phyloP scores from a whole-genome alignment of 2,888 invertebrate genomes.

The Rapana venosa region DNA sequence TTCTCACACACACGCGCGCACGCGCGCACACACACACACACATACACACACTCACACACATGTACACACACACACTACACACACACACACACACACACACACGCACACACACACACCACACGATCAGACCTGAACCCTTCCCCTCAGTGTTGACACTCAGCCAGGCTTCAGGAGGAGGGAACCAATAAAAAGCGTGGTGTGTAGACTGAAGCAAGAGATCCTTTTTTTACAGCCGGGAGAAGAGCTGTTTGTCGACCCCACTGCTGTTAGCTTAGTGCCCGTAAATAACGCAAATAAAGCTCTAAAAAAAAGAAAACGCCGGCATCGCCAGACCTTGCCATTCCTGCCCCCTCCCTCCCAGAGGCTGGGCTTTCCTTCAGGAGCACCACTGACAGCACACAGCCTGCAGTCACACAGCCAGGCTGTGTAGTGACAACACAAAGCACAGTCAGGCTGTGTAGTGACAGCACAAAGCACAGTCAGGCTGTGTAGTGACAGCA shows the following conservation, averaged over 20 bases:
- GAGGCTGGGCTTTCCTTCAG: not conserved
- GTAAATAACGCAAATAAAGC: constrained; percentile 31
- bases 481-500: too few species aligned
- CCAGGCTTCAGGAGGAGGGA: not conserved
- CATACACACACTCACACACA: not conserved
- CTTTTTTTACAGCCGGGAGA: not conserved
- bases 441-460: too few species aligned
- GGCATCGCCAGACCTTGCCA: not conserved
- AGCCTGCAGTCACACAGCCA: not conserved
- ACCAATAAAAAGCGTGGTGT: not conserved
- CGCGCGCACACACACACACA: constrained; percentile 18
- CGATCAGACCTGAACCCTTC: not conserved
- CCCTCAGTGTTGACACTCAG: not conserved
- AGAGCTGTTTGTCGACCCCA: constrained; percentile 2
- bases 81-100: constrained; percentile 22
- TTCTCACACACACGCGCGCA: not conserved
- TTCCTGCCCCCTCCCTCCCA: not conserved
- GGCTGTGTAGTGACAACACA: too few species aligned
- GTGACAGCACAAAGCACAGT: too few species aligned
- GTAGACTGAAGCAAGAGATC: not conserved
- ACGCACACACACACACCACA: not conserved
- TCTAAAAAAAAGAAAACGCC: not conserved
- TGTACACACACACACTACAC: constrained; percentile 1
- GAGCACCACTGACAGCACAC: not conserved
- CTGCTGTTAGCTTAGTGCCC: constrained; percentile 2